Conservation (phyloP, 2,113 vertebrate species). For the Aspiorhynchus laticeps region DNA sequence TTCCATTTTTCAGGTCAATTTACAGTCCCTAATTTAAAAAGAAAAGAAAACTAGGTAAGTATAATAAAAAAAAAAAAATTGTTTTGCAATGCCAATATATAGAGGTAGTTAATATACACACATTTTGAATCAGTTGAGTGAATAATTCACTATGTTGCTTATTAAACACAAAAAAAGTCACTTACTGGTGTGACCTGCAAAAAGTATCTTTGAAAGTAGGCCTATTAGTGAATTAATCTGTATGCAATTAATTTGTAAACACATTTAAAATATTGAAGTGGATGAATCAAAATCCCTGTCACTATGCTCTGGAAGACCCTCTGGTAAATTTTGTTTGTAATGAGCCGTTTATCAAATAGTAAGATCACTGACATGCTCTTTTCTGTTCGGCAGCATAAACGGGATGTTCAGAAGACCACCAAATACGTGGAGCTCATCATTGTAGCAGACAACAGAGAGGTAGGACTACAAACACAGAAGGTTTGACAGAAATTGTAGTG, state of each 20-base stretch:
- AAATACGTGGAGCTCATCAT: slow-evolving; percentile 98
- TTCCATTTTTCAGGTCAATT: neutral
- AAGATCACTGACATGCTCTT: neutral
- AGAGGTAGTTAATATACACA: neutral
- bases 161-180: neutral
- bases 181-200: neutral
- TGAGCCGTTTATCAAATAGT: neutral
- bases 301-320: neutral
- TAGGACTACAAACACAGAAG: slow-evolving; percentile 67
- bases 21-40: neutral
- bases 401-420: slow-evolving; percentile 85
- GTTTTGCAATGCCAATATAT: neutral
- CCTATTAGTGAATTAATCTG: neutral
- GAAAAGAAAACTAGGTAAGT: neutral
- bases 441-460: slow-evolving; percentile 97
- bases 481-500: neutral
- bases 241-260: neutral
- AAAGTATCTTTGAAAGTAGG: neutral
- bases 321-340: neutral
- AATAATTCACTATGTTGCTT: neutral
- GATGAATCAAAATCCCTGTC: neutral
- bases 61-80: too few relatives aligned
- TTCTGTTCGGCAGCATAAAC: slow-evolving; percentile 78
- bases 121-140: neutral
- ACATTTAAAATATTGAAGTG: neutral